phyloP scores from a whole-genome alignment of 2,797 vertebrate species.

The Semotilus atromaculatus region DNA sequence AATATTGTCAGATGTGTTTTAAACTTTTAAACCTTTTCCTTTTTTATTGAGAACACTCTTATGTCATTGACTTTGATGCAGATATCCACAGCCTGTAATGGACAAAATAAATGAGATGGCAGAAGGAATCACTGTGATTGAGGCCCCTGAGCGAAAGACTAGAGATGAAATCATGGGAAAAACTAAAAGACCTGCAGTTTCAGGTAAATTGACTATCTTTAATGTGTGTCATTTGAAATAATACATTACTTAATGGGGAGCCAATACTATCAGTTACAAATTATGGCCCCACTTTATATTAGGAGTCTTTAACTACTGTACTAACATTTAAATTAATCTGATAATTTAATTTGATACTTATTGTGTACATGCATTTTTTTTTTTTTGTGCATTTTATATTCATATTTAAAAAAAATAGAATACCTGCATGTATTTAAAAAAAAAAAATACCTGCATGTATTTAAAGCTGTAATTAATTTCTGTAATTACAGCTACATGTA shows the following conservation, averaged over 20 bases:
- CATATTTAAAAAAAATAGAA: too few relatives aligned
- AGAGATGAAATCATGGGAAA: constrained; percentile 87
- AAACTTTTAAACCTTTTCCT: not conserved
- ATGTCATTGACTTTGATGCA: constrained; percentile 62
- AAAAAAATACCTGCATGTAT: not conserved
- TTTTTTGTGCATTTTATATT: not conserved
- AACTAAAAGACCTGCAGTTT: constrained; percentile 86
- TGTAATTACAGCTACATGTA: not conserved
- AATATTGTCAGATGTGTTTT: not conserved
- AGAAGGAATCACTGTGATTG: constrained; percentile 86
- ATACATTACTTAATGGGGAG: not conserved
- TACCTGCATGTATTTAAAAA: too few relatives aligned
- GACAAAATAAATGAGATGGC: constrained; percentile 92
- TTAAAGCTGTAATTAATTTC: not conserved
- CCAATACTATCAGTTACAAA: not conserved
- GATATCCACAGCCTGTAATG: constrained; percentile 91
- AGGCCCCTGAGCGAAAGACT: constrained; percentile 83
- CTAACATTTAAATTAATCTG: not conserved
- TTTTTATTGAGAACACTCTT: not conserved
- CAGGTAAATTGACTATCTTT: constrained; percentile 73
- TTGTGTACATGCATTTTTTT: not conserved
- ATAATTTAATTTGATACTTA: not conserved
- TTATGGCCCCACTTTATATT: not conserved
- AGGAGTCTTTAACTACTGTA: not conserved
- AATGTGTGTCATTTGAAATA: not conserved